Evolutionary conservation across 2,797 vertebrate species (phyloP).

Genomic region (Channallabes apus): DNA sequence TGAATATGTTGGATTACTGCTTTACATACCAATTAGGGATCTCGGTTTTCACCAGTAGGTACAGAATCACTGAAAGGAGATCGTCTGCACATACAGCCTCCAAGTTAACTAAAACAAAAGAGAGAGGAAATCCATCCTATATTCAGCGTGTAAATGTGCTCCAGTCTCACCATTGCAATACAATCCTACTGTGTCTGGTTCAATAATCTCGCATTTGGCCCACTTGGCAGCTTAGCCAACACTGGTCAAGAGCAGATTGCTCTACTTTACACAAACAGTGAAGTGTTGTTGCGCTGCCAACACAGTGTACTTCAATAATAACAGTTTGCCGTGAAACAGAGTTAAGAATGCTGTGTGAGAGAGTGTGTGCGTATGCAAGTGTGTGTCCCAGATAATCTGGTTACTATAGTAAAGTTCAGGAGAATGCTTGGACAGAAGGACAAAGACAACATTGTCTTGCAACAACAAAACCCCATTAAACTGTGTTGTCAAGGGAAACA

Average conservation of each 20-base stretch:
- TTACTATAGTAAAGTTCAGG: constrained; percentile 33
- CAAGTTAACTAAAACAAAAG: constrained; percentile 75
- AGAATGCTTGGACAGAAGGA: neutral
- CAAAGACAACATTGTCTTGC: constrained; percentile 6
- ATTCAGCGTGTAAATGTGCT: neutral
- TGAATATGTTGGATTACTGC: neutral
- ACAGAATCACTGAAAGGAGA: constrained; percentile 90
- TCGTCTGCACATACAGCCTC: constrained; percentile 93
- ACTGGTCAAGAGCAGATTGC: constrained; percentile 55
- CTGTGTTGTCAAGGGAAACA: neutral
- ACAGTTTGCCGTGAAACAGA: constrained; percentile 45
- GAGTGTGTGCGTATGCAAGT: neutral
- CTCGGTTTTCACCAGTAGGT: constrained; percentile 94
- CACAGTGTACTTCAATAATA: constrained; percentile 49
- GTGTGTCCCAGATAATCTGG: neutral
- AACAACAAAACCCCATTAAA: neutral
- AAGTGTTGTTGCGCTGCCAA: constrained; percentile 44
- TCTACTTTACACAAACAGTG: constrained; percentile 51
- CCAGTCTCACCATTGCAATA: neutral
- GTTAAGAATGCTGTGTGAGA: constrained; percentile 39
- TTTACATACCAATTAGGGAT: constrained; percentile 93
- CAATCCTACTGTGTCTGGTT: neutral
- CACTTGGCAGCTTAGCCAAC: constrained; percentile 61
- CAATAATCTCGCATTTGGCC: constrained; percentile 45
- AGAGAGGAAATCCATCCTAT: neutral